Base-by-base conservation (phyloP, 1,140 invertebrate species). In the Cardiocondyla obscurior region DNA sequence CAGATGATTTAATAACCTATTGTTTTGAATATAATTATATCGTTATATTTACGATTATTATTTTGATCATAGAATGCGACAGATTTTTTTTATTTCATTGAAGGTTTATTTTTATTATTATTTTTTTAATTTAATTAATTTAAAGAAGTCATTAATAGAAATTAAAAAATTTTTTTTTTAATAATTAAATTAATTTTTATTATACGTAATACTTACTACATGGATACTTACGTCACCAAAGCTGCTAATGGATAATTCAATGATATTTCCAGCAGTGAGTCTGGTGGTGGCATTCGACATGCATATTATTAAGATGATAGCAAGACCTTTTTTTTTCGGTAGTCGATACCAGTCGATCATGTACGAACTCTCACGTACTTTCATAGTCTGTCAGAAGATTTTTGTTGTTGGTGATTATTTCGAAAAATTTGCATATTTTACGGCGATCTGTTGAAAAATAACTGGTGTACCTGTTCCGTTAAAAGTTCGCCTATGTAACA, bases 401-500 rank as follows among this genome's bases (percentile, higher is more conserved):
- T 64, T 16, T 39, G 10, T 14, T 39, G 25, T 49, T 64, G 22
- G 33, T 36, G 14, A 44, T 19, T 51, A 22, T 64, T 0, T 10
- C 3, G 19, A 28, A 39, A 39, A 42, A 7, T 16, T 30, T 25
- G n/a, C 10, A 19, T 4, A 12, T n/a, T 67, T n/a, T n/a, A n/a
- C n/a, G n/a, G n/a, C n/a, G n/a, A n/a, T n/a, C n/a, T n/a, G n/a
- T n/a, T 4, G 3, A 4, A 46, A 46, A 46, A 46, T 46, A 46
- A 46, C 14, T 2, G 14, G 44, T 60, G 2, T 84, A 91, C 88
- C 86, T 91, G 42, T 69, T 81, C 67, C 1, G 81, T 67, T n/a
- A 90, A 57, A 39, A 84, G 57, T 83, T 91, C 86, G 1, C 88
- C 86, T 58, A 91, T 87, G 22, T 89, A 90, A 84, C 87, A 90